Conservation (phyloP, 2,888 invertebrate genomes). For the Amphipyra berbera region DNA sequence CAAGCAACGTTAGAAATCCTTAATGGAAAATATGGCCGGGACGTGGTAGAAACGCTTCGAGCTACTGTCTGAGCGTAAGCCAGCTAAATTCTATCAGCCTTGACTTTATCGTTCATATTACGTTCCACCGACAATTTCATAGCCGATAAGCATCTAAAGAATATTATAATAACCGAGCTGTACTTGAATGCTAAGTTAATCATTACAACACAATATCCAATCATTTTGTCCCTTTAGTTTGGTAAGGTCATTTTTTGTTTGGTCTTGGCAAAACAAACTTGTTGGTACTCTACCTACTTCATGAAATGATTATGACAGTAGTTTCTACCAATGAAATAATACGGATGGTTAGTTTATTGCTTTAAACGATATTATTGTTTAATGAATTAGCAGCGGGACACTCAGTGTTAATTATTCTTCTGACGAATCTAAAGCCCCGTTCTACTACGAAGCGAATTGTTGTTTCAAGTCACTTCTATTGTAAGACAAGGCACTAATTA, state of each 20-base stretch:
- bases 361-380: no score
- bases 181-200: conserved; percentile 30
- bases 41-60: conserved; percentile 24
- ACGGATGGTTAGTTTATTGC: no score
- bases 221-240: conserved; percentile 36
- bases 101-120: conserved; percentile 48
- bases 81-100: conserved; percentile 46
- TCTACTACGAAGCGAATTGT: conserved; percentile 3
- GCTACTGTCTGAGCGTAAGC: conserved; percentile 26
- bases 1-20: conserved; percentile 15
- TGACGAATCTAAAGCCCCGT: neutral
- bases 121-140: conserved; percentile 26
- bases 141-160: conserved; percentile 20
- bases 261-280: neutral
- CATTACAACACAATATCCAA: conserved; percentile 34
- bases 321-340: neutral
- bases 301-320: no score
- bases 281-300: neutral
- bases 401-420: conserved; percentile 1
- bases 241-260: conserved; percentile 43
- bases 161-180: conserved; percentile 26
- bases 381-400: neutral
- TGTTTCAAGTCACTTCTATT: conserved; percentile 24
- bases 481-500: conserved; percentile 62
- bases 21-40: conserved; percentile 25